Conservation (phyloP, 2,888 invertebrate genomes). For the Megamerina dolium region DNA sequence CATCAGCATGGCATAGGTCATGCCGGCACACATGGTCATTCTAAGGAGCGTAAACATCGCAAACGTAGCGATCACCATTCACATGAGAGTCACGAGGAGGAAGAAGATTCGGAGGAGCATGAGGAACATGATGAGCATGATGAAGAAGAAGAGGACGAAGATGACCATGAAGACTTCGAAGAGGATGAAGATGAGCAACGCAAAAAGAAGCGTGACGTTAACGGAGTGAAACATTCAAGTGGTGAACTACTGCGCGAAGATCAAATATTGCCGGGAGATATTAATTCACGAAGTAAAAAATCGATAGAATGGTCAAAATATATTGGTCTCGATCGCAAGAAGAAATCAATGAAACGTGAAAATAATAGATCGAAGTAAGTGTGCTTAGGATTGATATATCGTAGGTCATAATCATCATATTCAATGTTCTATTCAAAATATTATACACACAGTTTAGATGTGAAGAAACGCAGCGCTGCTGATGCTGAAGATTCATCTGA, state of each 20-base stretch:
- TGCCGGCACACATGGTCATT: conserved; percentile 27
- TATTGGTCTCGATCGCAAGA: conserved; percentile 76
- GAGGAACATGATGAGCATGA: conserved; percentile 34
- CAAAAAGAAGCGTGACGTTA: conserved; percentile 47
- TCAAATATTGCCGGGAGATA: conserved; percentile 47
- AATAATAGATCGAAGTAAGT: conserved; percentile 1
- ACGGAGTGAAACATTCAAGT: conserved; percentile 17
- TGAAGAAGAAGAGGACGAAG: conserved; percentile 42
- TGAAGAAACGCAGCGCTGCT: conserved; percentile 26
- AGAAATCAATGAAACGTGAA: conserved; percentile 51
- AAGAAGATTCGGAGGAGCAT: conserved; percentile 34
- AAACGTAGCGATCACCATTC: conserved; percentile 39
- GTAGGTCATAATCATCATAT: no score
- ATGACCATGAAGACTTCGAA: conserved; percentile 37
- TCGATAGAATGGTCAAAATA: conserved; percentile 83
- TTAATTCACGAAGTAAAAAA: conserved; percentile 63
- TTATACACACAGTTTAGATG: conserved; percentile 17
- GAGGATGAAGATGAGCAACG: conserved; percentile 47
- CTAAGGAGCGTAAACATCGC: conserved; percentile 31
- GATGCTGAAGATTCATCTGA: conserved; percentile 35
- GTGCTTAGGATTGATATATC: neutral
- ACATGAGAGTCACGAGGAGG: conserved; percentile 27
- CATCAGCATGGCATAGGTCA: conserved; percentile 42
- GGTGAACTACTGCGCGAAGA: conserved; percentile 29
- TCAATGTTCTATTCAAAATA: neutral